Base-by-base conservation (phyloP, 2,797 vertebrate genomes). In the Hoplostethus mediterraneus region DNA sequence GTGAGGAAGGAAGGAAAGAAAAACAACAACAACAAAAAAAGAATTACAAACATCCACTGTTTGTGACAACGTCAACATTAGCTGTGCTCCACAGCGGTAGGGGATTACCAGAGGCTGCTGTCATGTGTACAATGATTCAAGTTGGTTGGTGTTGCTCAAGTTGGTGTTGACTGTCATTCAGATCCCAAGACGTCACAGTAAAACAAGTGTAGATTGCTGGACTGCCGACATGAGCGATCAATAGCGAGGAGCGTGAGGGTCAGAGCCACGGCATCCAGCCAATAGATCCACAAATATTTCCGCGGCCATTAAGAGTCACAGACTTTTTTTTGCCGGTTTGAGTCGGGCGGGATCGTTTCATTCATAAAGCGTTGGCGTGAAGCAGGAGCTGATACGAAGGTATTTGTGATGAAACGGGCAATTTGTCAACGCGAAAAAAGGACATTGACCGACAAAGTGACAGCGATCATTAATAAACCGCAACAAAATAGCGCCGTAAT, bases 31-130 rank as follows among this genome's bases (percentile, higher is more conserved):
- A 21, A 21, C 21, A 68, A 14, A 76, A 70, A 80, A 0, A 48
- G 56, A 55, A n/a, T 58, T 4, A 38, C 80, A 54, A 68, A 21
- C 67, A 62, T 78, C 70, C 38, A 38, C 59, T 56, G 62, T 44
- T 25, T 31, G n/a, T 60, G 75, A 85, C 67, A 87, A 80, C 64
- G 79, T 75, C 54, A 83, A 68, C 84, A 82, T 79, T 56, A 86
- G 54, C 47, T 16, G 14, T 66, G 33, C 33, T 33, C 33, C 33
- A 33, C 33, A 3, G 33, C 33, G 80, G 45, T 71, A 10, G 60
- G 67, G 55, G 64, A 73, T 53, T 53, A 68, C 60, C 71, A 69
- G 25, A 81, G 31, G 59, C 49, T 64, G 63, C 13, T 44, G 9
- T 79, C 12, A 31, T 54, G 65, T 73, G 64, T 10, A 52, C 44